Evolutionary conservation across 2,888 invertebrate species (phyloP), one percentile per base, ranked within the genome.

Genomic region (Colostygia pectinataria): DNA sequence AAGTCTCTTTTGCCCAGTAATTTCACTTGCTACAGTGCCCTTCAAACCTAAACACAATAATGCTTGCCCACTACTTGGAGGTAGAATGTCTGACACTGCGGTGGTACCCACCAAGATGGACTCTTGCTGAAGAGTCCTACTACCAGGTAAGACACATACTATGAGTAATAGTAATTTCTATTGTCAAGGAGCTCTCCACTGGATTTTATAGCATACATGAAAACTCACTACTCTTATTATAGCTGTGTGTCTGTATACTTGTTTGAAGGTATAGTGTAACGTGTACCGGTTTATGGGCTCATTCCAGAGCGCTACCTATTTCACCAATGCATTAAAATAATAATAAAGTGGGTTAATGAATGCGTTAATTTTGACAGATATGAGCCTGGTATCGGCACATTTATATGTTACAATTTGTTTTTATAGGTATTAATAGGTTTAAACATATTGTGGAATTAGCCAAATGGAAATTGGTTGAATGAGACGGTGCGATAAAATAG

Each of bases 311-410:
- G 41, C 41, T 40, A 57, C 45, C 50, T 44, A 39, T 42, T 53
- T 39, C 37, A 53, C 44, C 39, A 42, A 13, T 51, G 29, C 53
- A 52, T 57, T 59, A 57, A 59, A 57, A 59, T 60, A 60, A 62
- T 59, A 56, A 56, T 63, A 56, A 61, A 63, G 45, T 61, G 49
- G 53, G 49, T 53, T 57, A 59, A 61, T 59, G 52, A 59, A 50
- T 55, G 37, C 52, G 47, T 54, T 57, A 52, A 59, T 50, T 57
- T 58, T 55, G 51, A 51, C 53, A 55, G 55, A 45, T 53, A 46
- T 28, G 49, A 33, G 43, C 49, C 38, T 43, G 39, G 28, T 52
- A 57, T 54, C 37, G 38, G 42, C 45, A 40, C 46, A 51, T 51
- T 52, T 37, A 48, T 52, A 39, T 52, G n/a, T 54, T 49, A 50